Evolutionary conservation across 2,113 vertebrate species (phyloP), one percentile per base, ranked within the genome.

Genomic region (Orientallactaga bullata): DNA sequence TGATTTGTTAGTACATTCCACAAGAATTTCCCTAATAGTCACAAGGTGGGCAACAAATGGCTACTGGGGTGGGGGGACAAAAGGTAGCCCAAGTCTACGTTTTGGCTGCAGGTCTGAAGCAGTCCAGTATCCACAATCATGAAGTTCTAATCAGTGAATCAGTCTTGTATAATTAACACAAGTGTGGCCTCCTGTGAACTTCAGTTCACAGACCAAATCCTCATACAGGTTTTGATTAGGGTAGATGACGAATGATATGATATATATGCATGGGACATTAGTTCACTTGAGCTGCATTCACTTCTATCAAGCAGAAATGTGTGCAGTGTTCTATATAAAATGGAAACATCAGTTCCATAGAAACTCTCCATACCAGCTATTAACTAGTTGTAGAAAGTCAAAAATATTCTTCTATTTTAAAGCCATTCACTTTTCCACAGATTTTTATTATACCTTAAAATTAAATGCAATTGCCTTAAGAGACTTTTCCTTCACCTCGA

Each of bases 401-500:
- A 18, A 7, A 16, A 21, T 60, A 74, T 37, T 83, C 79, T 93
- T 92, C 37, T 93, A 32, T 58, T 84, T 95, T 61, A 85, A 95
- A 92, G 72, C 39, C n/a, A 80, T 51, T 42, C 1, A 28, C 66
- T 73, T 86, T 85, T 72, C 15, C 35, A 79, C 12, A 90, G 5
- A 10, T 37, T 83, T 83, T 76, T 83, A 94, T 72, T 58, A 51
- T 17, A 61, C 7, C 42, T 77, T 83, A 86, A 51, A 80, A 90
- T 79, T 63, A 83, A 69, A 58, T 47, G 42, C 68, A 89, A 77
- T 5, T 65, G n/a, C 51, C 51, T 84, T 89, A 39, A 76, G 60
- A 77, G 37, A 74, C 24, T 5, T 39, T 71, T 84, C 86, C 60
- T 37, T 63, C 24, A 89, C 61, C 63, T 30, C n/a, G 63, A 88